Conservation (phyloP, 2,113 vertebrate species). For the Mionectes macconnelli region DNA sequence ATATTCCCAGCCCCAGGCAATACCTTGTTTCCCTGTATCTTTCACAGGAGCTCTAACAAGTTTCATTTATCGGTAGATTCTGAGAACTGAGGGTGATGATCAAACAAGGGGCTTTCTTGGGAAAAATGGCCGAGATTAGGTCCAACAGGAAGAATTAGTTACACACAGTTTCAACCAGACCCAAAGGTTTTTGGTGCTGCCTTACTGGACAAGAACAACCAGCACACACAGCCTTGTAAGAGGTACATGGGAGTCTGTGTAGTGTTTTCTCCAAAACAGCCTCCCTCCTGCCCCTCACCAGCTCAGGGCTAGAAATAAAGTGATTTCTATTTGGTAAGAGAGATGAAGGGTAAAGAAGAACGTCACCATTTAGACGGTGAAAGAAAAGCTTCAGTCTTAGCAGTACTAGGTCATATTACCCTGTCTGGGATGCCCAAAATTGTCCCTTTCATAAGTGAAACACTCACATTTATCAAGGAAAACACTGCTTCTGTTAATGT, state of each 20-base stretch:
- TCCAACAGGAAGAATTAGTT: neutral
- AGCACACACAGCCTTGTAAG: neutral
- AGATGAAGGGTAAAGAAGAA: neutral
- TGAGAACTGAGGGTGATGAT: neutral
- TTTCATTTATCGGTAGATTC: neutral
- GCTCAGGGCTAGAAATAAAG: neutral
- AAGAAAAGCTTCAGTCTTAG: neutral
- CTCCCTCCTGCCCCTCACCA: neutral
- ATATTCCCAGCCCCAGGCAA: neutral
- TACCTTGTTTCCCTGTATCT: neutral
- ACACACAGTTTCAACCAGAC: neutral
- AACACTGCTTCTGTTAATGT: neutral
- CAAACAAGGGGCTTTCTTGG: neutral
- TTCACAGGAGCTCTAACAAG: neutral
- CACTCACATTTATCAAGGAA: neutral
- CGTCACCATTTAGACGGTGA: neutral
- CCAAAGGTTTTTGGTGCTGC: neutral
- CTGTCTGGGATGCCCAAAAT: neutral
- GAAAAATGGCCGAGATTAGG: neutral
- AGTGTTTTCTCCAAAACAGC: neutral
- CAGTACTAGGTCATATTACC: neutral
- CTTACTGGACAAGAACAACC: neutral
- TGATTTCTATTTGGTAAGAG: neutral
- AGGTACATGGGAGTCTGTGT: neutral
- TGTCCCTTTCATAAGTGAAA: neutral